phyloP scores from a whole-genome alignment of 1,140 invertebrate genomes.

The Nephila pilipes region DNA sequence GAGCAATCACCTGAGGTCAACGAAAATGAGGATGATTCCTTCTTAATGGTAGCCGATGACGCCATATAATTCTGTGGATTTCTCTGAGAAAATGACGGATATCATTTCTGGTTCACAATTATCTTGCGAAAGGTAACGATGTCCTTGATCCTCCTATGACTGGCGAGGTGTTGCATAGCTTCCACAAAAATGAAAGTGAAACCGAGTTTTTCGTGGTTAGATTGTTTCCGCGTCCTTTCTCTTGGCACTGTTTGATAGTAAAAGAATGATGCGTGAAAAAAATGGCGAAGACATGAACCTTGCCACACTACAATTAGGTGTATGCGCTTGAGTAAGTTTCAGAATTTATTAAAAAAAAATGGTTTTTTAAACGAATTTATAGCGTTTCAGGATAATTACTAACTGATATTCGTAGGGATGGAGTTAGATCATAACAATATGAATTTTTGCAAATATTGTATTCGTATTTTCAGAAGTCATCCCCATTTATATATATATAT shows the following conservation, averaged over 20 bases:
- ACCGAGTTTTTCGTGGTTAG: background rate
- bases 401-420: too few relatives aligned
- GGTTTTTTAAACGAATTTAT: too few relatives aligned
- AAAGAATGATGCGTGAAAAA: background rate
- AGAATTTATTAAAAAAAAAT: too few relatives aligned
- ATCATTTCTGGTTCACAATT: background rate
- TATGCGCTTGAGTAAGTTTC: background rate
- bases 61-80: background rate
- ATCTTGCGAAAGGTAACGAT: background rate
- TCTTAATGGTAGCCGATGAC: background rate
- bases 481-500: too few relatives aligned
- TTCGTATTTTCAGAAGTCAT: too few relatives aligned
- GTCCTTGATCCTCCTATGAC: slow-evolving; percentile 5
- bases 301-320: background rate
- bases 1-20: slow-evolving; percentile 30
- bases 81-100: background rate
- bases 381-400: too few relatives aligned
- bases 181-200: slow-evolving; percentile 26
- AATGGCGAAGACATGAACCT: background rate
- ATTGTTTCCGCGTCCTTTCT: background rate
- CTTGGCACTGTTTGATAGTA: background rate
- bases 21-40: background rate
- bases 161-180: background rate
- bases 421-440: too few relatives aligned
- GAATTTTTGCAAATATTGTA: too few relatives aligned